These are phyloP conservation scores for Trididemnum nubilum DNA, from an alignment of 23 tunicate species.

Conservation along the genomic window DNA sequence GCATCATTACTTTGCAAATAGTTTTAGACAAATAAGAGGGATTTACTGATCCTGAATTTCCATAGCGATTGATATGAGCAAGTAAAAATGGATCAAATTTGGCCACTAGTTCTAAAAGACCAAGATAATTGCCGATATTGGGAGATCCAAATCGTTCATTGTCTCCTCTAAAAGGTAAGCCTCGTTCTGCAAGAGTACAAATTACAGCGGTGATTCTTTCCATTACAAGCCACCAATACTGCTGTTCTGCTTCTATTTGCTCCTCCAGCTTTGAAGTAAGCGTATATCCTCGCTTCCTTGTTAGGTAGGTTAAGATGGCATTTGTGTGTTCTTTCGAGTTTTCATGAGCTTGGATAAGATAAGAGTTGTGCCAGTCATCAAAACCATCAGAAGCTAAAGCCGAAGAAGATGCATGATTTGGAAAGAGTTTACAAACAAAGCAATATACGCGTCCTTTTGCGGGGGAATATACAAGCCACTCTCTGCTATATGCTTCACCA, in stretches of 20 bases:
- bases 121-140: constrained; percentile 35
- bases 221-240: constrained; percentile 43
- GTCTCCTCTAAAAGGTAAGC: constrained; percentile 37
- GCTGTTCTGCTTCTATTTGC: constrained; percentile 32
- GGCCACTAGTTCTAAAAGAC: constrained; percentile 31
- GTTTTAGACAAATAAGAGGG: constrained; percentile 36
- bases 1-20: constrained; percentile 28
- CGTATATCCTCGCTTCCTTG: constrained; percentile 39
- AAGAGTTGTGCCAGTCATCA: constrained; percentile 30
- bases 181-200: constrained; percentile 10
- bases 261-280: constrained; percentile 38
- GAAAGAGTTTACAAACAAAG: constrained; percentile 7
- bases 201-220: constrained; percentile 33
- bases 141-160: constrained; percentile 45
- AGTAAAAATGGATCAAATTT: constrained; percentile 50
- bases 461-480: constrained; percentile 21
- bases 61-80: constrained; percentile 33
- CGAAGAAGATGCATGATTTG: constrained; percentile 21
- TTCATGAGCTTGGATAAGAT: constrained; percentile 35
- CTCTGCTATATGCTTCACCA: constrained; percentile 27
- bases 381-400: constrained; percentile 32
- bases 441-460: constrained; percentile 18
- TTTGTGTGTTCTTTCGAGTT: constrained; percentile 23
- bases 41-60: constrained; percentile 36
- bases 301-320: constrained; percentile 15